These are phyloP conservation scores for Epinotia nisella DNA, from an alignment of 2,888 invertebrate genomes.

Conservation along the genomic window DNA sequence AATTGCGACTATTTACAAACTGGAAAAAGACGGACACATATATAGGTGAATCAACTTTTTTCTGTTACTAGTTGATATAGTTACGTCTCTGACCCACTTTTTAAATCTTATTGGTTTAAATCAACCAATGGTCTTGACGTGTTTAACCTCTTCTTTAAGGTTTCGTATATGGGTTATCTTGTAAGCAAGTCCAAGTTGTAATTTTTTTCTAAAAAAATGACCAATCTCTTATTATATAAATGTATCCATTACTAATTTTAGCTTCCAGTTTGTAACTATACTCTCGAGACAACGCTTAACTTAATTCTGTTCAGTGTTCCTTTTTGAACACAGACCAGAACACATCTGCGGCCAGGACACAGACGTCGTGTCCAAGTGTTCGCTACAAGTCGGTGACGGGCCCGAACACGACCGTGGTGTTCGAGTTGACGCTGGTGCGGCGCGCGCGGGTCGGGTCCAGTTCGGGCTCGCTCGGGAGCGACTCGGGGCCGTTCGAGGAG, in stretches of 20 bases:
- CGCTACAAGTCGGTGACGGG: conserved; percentile 86
- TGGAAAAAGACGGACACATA: background rate
- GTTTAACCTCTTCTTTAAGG: too few species aligned
- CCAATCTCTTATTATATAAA: too few species aligned
- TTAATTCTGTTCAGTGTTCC: conserved; percentile 46
- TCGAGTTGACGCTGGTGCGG: conserved; percentile 70
- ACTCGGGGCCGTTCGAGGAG: conserved; percentile 73
- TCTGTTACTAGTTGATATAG: too few species aligned
- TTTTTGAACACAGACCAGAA: conserved; percentile 65
- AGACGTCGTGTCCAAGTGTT: conserved; percentile 61
- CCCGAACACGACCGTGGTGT: conserved; percentile 83
- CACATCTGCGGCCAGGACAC: conserved; percentile 64
- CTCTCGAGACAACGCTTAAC: background rate
- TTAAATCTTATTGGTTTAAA: too few species aligned
- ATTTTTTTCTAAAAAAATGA: too few species aligned
- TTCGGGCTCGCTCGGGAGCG: conserved; percentile 76
- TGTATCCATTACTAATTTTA: background rate
- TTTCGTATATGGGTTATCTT: too few species aligned
- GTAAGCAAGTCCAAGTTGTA: too few species aligned
- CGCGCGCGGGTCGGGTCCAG: conserved; percentile 69
- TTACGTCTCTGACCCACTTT: too few species aligned
- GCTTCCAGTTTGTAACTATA: background rate
- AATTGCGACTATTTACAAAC: background rate
- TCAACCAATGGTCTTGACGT: too few species aligned
- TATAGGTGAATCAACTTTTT: too few species aligned